Evolutionary conservation across 1,140 invertebrate genomes (phyloP), one percentile per base, ranked within the genome.

Genomic region (Zaprionus davidi): DNA sequence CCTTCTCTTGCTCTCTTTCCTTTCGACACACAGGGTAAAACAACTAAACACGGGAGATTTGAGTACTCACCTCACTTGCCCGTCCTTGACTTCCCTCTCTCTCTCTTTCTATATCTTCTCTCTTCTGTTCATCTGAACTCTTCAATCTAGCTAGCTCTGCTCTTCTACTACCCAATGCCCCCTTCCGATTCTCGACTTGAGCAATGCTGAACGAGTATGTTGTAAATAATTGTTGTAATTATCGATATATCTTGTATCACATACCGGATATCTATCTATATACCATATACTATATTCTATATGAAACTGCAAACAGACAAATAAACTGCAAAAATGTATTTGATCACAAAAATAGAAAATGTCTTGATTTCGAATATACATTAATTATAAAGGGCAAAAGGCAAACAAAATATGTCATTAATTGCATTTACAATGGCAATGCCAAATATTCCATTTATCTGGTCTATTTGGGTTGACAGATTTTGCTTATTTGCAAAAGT

Each of bases 301-400:
- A 90, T 72, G 82, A 85, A 90, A 84, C 79, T 90, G 85, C 85
- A 90, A 90, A 90, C 85, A 90, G 85, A 90, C 64, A 90, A 90
- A 90, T 90, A 90, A 90, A 90, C 85, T 90, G 85, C 85, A 82
- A 90, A 90, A 88, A 90, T 79, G 85, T 90, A 90, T 90, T 90
- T 90, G 85, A 90, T 85, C 64, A 77, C 70, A 79, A 53, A 70
- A 24, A 44, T 0, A 38, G 13, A 38, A 15, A 15, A 15, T 13
- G 13, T 38, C 15, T 53, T 13, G 4, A 46, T 5, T 22, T 22
- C 11, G 20, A 24, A 7, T 17, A 9, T 46, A 9, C 6, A 51
- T 44, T 51, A 22, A 20, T 49, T 49, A 49, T n/a, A 12, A 9
- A 0, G 20, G 12, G 20, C 3, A 51, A 51, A 51, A 5, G 5